Evolutionary conservation across 2,888 invertebrate genomes (phyloP), one percentile per base, ranked within the genome.

Genomic region (Xanthia icteritia): DNA sequence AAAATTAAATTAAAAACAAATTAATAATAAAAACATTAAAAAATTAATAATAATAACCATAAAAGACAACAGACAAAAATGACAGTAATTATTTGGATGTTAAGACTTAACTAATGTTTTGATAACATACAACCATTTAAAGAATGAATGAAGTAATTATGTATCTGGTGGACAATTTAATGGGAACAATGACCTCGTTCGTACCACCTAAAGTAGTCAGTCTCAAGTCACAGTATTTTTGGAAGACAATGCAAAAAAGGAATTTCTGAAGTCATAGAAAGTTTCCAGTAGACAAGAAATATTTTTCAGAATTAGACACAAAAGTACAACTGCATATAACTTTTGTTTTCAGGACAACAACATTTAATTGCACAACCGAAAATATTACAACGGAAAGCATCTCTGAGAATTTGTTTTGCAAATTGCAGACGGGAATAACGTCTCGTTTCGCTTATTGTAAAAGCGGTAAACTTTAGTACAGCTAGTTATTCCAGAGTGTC

Each of bases 121-220:
- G 74, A 73, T 77, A 82, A 82, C 83, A 66, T 58, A 51, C 61
- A 73, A 76, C 77, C 77, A 73, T 79, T 72, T 79, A 66, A 60
- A 86, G 73, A 73, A 64, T 68, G 65, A 31, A 79, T 79, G 66
- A 75, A 56, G 27, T 77, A 45, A 82, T 80, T 73, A 45, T 51
- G 56, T 73, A 83, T 72, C 63, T 75, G 63, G 71, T 20, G 61
- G 45, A 71, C 31, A n/a, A 66, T 76, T 76, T 66, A 83, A 79
- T 76, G 61, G 51, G 79, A 51, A 76, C 84, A 79, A 75, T 51
- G 58, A 61, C 66, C 72, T 76, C 63, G 68, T 74, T 76, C 65
- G 71, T 79, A 74, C 42, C 20, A 45, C 63, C 68, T 23, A 67
- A 76, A 65, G 48, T 27, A 56, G 54, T 68, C 61, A 60, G 48